Evolutionary conservation across 2,113 vertebrate species (phyloP), one percentile per base, ranked within the genome.

Genomic region (Willisornis vidua): DNA sequence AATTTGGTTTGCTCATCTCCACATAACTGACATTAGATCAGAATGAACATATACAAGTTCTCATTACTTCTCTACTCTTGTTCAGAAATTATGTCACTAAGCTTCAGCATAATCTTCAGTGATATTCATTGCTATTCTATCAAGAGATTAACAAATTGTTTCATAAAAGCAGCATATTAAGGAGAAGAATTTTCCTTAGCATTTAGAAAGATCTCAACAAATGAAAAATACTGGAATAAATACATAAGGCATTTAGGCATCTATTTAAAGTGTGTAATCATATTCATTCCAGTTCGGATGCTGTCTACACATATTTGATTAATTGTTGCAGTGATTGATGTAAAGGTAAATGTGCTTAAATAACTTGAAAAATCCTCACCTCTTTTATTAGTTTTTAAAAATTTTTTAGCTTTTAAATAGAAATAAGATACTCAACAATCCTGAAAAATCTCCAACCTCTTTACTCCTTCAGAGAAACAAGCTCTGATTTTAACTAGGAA

Each of bases 151-250:
- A 91, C 57, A 97, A 71, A 79, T 2, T 17, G 18, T 80, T 93
- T 61, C 90, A 19, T 90, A 95, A 97, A 85, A 90, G 52, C 45
- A 88, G 35, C 31, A 86, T 81, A 93, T 91, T 55, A 95, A 89
- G 66, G 31, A 73, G 58, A 96, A 75, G 25, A 16, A 74, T 91
- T 92, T 92, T 92, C 79, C 63, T 92, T 35, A 94, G 16, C 45
- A 91, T 86, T 84, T 84, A 88, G 61, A 91, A 83, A 88, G 57
- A 95, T 86, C 74, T 76, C n/a, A 92, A 74, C 54, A 95, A 96
- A 89, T 89, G 82, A 92, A 88, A 48, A 29, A 77, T 61, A 87
- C 24, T 94, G 68, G 66, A 97, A 90, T 76, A 95, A 96, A 91
- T 67, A 81, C 29, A 91, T 95, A 95, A 94, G 45, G 10, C 70